These are phyloP conservation scores for Oligia latruncula DNA, from an alignment of 2,888 invertebrate species.

Conservation along the genomic window DNA sequence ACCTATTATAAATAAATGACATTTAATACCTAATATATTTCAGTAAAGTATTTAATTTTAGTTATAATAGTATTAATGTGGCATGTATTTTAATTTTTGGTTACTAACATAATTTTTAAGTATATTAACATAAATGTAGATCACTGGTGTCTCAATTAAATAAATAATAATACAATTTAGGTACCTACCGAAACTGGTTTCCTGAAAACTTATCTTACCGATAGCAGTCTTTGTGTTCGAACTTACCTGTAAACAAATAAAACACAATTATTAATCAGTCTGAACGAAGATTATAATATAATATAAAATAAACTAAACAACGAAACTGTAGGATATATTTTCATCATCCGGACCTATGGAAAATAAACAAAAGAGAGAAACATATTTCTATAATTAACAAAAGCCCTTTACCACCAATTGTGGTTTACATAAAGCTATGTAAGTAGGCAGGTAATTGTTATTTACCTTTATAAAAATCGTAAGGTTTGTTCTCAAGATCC, in stretches of 20 bases:
- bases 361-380: not conserved
- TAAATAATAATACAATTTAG: no score
- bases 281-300: not conserved
- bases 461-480: conserved; percentile 12
- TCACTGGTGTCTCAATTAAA: no score
- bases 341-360: not conserved
- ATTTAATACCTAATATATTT: not conserved
- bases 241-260: conserved; percentile 57
- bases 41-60: no score
- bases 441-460: conserved; percentile 25
- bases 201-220: conserved; percentile 14
- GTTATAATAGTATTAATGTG: no score
- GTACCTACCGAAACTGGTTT: no score
- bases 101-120: no score
- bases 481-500: conserved; percentile 29
- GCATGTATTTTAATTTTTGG: no score
- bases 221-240: not conserved
- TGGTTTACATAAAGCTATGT: not conserved
- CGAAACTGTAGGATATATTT: not conserved
- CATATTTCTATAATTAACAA: not conserved
- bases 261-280: not conserved
- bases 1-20: no score
- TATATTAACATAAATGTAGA: no score
- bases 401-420: not conserved
- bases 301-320: not conserved